phyloP scores from a whole-genome alignment of 2,113 vertebrate genomes.

The Hippolais icterina region DNA sequence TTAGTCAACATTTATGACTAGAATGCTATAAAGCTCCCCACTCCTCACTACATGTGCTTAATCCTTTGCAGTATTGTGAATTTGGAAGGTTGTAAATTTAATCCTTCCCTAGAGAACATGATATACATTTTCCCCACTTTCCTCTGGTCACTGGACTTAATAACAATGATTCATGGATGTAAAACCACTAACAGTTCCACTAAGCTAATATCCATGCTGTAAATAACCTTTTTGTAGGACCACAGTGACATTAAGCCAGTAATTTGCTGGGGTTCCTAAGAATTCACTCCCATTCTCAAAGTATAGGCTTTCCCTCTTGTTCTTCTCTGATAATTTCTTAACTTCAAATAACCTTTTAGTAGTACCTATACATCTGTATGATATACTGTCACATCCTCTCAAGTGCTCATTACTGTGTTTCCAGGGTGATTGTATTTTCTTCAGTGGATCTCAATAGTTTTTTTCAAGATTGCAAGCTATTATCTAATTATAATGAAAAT shows the following conservation, averaged over 20 bases:
- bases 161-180: neutral
- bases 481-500: neutral
- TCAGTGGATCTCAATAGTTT: neutral
- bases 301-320: neutral
- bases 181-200: neutral
- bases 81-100: neutral
- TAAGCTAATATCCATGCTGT: neutral
- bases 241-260: neutral
- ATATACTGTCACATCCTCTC: neutral
- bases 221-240: neutral
- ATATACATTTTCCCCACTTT: neutral
- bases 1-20: neutral
- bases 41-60: neutral
- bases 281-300: slow-evolving; percentile 2
- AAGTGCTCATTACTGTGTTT: neutral
- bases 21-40: neutral
- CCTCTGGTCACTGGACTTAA: neutral
- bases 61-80: neutral
- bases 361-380: neutral
- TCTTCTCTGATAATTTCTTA: neutral
- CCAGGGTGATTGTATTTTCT: neutral
- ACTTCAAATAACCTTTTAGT: neutral
- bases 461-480: neutral
- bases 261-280: neutral
- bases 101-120: neutral